Base-by-base conservation (phyloP, 2,888 invertebrate genomes). In the Zaprionus bogoriensis region DNA sequence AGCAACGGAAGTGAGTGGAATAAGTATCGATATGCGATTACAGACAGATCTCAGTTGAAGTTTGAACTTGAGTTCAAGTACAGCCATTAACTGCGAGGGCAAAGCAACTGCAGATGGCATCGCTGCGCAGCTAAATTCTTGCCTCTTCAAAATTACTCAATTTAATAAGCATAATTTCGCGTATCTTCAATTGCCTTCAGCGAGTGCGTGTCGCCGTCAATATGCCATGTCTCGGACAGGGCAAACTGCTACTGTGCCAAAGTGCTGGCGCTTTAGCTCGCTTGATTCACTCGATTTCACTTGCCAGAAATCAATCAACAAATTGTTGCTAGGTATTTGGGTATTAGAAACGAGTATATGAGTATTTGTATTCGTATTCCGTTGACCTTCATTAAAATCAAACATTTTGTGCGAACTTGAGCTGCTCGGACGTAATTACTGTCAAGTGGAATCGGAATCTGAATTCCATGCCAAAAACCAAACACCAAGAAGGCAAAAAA, bases 31-130 rank as follows among this genome's bases (percentile, higher is more conserved):
- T 3, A 9, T 2, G 7, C 17, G 32, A 12, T 32, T 14, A 7
- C 3, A 32, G 17, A 23, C 23, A 14, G 17, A 10, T 17, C 22
- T 41, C 41, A 65, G 61, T 70, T 66, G 45, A 62, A 67, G 70
- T 60, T 70, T 77, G 61, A 81, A 70, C 87, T 70, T 74, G 44
- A 73, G 84, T 79, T 79, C 84, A 79, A 87, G 87, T 80, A 80
- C 77, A 77, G 57, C 39, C 45, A 42, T 28, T 44, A 44, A 51
- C 22, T 20, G 52, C 67, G 80, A 82, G 61, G 86, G 76, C 54
- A 53, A 86, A 67, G 59, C 46, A 60, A 58, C 41, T 60, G 50
- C 52, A 66, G 60, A 53, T 60, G 50, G 32, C 45, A 39, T 41
- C 30, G 20, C 47, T 12, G 27, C 48, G 48, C 50, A 60, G 36